A percentile compares a stretch with the other conserved stretches of the same genome.
Conservation (phyloP, 2,797 vertebrate species). For the Sciaenops ocellatus region DNA sequence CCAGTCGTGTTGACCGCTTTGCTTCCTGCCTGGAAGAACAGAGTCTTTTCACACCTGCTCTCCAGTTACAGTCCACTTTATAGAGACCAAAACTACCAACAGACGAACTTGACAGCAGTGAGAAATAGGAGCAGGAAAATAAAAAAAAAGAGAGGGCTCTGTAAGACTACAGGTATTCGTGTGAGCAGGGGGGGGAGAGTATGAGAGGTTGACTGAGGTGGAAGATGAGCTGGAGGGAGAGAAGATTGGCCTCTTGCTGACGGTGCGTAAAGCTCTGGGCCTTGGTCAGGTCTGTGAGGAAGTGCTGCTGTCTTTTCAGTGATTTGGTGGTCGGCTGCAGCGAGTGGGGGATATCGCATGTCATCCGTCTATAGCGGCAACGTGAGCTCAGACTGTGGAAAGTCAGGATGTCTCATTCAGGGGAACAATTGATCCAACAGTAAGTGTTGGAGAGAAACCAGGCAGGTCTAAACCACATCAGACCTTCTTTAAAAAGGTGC, state of each 20-base stretch:
- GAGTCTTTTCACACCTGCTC: conserved; percentile 59
- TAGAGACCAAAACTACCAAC: conserved; percentile 20
- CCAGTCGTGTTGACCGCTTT: neutral
- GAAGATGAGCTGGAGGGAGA: conserved; percentile 41
- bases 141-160: neutral
- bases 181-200: neutral
- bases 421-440: conserved; percentile 75
- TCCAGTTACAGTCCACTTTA: conserved; percentile 62
- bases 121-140: conserved; percentile 8
- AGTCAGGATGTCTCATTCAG: conserved; percentile 66
- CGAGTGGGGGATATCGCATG: conserved; percentile 59
- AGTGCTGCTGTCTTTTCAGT: conserved; percentile 52
- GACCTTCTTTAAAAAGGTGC: conserved; percentile 29
- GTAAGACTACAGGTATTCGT: neutral
- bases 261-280: conserved; percentile 26
- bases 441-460: conserved; percentile 54
- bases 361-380: conserved; percentile 57
- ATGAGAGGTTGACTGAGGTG: conserved; percentile 22
- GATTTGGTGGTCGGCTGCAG: conserved; percentile 42
- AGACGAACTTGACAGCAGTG: conserved; percentile 16
- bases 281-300: conserved; percentile 39
- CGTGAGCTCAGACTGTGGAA: conserved; percentile 60
- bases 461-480: conserved; percentile 50
- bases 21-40: conserved; percentile 49
- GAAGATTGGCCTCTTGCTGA: conserved; percentile 59